Evolutionary conservation across 2,797 vertebrate genomes (phyloP), one percentile per base, ranked within the genome.

Genomic region (Lophius americanus): DNA sequence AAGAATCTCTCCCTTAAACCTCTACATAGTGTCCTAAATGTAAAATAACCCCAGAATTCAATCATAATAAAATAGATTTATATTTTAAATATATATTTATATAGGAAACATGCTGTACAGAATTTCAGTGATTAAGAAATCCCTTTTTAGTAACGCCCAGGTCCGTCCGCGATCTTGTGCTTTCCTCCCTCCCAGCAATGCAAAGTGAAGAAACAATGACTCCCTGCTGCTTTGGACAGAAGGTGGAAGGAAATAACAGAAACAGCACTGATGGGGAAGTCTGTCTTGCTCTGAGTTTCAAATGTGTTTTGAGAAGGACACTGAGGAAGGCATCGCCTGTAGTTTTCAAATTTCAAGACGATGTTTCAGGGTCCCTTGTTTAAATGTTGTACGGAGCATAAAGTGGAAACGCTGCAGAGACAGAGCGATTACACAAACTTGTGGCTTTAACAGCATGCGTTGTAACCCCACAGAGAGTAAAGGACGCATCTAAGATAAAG

Each of bases 51-150:
- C 85, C 83, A 86, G 43, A 92, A 87, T 90, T 81, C 83, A 93
- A 92, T 92, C 90, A 91, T 92, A 89, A 93, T 93, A 95, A 95
- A 94, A 94, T 94, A 95, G 86, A 93, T 93, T 91, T 92, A 89
- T 94, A 91, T 92, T 90, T 91, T 91, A 92, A 90, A 92, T 92
- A 92, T 92, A 92, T 91, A 91, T 92, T 91, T 91, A 92, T 93
- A 90, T 93, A 94, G 68, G 82, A 93, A 93, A 93, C 92, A 93
- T 92, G 93, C 91, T 93, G 92, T 92, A 92, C 90, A 94, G 84
- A 82, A 87, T 88, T 85, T 87, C 81, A 91, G 88, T 91, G 86
- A 93, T 91, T 78, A 67, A 61, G 33, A 79, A 87, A 87, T 91
- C 91, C 90, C 91, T 90, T 93, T 91, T 84, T 90, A 89, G 75